These are phyloP conservation scores for Cephalopterus ornatus DNA, from an alignment of 2,113 vertebrate species.

Conservation along the genomic window DNA sequence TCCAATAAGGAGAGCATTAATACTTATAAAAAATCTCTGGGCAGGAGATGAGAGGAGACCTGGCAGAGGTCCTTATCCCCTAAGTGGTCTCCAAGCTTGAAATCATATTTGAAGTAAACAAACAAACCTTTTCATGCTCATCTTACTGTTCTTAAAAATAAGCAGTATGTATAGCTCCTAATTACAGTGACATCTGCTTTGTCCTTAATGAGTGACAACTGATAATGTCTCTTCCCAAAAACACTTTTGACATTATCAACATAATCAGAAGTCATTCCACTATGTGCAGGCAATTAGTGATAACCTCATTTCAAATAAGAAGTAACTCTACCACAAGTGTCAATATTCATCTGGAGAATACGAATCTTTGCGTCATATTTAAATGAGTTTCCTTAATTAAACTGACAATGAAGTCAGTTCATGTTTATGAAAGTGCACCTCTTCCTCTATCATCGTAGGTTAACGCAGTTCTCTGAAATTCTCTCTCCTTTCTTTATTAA, in stretches of 20 bases:
- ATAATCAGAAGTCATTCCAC: slow-evolving; percentile 12
- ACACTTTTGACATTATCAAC: background rate
- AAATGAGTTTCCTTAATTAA: slow-evolving; percentile 57
- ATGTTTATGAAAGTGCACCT: slow-evolving; percentile 6
- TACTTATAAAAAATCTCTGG: background rate
- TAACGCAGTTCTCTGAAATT: background rate
- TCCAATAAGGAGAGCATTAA: background rate
- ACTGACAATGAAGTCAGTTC: slow-evolving; percentile 28
- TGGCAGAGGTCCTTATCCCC: background rate
- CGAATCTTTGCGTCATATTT: background rate
- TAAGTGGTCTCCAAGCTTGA: background rate
- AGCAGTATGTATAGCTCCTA: background rate
- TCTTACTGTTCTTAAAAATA: background rate
- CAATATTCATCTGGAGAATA: slow-evolving; percentile 35
- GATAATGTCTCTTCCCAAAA: slow-evolving; percentile 18
- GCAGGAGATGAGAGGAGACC: background rate
- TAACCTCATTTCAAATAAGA: slow-evolving; percentile 19
- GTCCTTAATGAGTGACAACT: background rate
- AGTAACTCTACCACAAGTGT: background rate
- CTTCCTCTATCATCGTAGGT: background rate
- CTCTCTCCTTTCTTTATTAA: background rate
- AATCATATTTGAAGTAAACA: background rate
- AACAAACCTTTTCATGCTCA: background rate
- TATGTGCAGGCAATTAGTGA: slow-evolving; percentile 32
- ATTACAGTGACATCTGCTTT: background rate